Conservation (phyloP, 2,113 vertebrate species). For the Epinephelus cyanopodus region DNA sequence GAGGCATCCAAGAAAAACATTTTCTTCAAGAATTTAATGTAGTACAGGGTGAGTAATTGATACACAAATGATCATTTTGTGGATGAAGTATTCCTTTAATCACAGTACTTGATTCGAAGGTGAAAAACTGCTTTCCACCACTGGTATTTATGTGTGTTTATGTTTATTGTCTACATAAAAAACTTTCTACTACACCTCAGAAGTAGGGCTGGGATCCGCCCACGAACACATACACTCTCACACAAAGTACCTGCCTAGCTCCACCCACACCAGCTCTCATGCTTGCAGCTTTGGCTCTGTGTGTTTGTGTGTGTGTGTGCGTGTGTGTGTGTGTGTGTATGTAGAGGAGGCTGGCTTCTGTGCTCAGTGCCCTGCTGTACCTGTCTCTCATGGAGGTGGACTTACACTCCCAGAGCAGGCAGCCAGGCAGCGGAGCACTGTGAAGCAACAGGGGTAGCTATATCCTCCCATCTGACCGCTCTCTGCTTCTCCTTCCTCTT, state of each 20-base stretch:
- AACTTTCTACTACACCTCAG: not conserved
- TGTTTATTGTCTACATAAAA: not conserved
- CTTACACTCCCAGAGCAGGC: conserved; percentile 79
- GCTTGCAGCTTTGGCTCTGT: conserved; percentile 52
- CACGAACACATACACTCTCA: conserved; percentile 20
- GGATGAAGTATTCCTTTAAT: too few relatives aligned
- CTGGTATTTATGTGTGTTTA: not conserved
- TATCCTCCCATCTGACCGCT: conserved; percentile 66
- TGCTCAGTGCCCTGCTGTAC: conserved; percentile 81
- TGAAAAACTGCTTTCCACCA: not conserved
- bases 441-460: conserved; percentile 79
- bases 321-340: conserved; percentile 46
- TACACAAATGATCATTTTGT: too few relatives aligned
- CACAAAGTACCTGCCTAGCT: conserved; percentile 68
- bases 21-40: too few relatives aligned
- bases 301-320: conserved; percentile 46
- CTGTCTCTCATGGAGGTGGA: conserved; percentile 83
- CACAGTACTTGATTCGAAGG: not conserved
- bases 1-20: too few relatives aligned
- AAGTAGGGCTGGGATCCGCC: not conserved
- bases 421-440: conserved; percentile 67
- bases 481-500: conserved; percentile 68
- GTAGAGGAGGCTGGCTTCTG: conserved; percentile 71
- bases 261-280: conserved; percentile 62
- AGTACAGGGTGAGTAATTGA: too few relatives aligned